These are phyloP conservation scores for Prorops nasuta DNA, from an alignment of 1,140 invertebrate species.

Conservation along the genomic window DNA sequence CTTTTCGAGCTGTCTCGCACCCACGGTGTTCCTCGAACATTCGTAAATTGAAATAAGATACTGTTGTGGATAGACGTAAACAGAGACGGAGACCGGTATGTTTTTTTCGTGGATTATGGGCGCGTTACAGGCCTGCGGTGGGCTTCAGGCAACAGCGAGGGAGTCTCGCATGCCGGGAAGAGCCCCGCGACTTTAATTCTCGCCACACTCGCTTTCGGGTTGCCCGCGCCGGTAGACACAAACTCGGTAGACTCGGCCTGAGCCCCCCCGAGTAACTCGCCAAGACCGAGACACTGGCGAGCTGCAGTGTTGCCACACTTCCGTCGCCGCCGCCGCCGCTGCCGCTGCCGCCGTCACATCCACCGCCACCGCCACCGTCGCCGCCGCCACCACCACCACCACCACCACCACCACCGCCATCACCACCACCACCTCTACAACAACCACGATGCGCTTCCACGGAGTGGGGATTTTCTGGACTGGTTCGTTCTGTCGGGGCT, in stretches of 20 bases:
- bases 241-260: conserved; percentile 51
- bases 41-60: too few species aligned
- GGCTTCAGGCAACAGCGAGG: conserved; percentile 28
- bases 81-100: too few species aligned
- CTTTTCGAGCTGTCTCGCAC: too few species aligned
- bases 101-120: too few species aligned
- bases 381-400: too few species aligned
- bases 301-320: conserved; percentile 47
- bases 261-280: conserved; percentile 45
- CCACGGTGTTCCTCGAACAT: too few species aligned
- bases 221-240: conserved; percentile 52
- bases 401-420: too few species aligned
- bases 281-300: conserved; percentile 47
- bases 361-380: too few species aligned
- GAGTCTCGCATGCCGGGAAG: conserved; percentile 33
- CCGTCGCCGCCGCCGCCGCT: conserved; percentile 23
- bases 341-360: too few species aligned
- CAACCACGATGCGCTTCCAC: conserved; percentile 24
- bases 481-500: conserved; percentile 42
- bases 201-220: conserved; percentile 44
- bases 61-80: too few species aligned
- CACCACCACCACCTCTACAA: too few species aligned
- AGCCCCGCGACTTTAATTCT: conserved; percentile 38
- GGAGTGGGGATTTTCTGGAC: conserved; percentile 42
- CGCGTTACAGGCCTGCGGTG: too few species aligned